A percentile compares a stretch with the other conserved stretches of the same genome.
Evolutionary conservation across 2,888 invertebrate species (phyloP).

Genomic region (Nemapogon koenigi): DNA sequence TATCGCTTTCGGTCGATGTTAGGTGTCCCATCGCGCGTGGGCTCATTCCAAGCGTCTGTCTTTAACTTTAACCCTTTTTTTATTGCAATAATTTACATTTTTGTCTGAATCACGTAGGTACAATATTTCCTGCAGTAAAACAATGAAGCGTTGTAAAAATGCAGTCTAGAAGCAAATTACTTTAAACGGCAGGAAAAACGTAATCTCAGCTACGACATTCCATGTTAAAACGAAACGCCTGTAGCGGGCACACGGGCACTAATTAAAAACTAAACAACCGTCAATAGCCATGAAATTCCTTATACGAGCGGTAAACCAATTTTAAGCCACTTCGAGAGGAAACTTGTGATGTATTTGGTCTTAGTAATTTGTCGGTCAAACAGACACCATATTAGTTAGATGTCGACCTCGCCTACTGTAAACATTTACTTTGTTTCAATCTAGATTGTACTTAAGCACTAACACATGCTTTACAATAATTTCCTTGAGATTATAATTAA

Average conservation of each 20-base stretch:
- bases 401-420: conserved; percentile 1
- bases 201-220: conserved; percentile 33
- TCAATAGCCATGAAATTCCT: conserved; percentile 57
- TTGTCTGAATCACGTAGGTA: no score
- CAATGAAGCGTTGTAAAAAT: conserved; percentile 41
- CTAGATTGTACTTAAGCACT: no score
- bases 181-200: conserved; percentile 31
- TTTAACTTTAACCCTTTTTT: no score
- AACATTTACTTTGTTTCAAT: no score
- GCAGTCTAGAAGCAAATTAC: conserved; percentile 30
- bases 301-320: conserved; percentile 53
- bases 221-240: conserved; percentile 33
- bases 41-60: no score
- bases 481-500: no score
- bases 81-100: no score
- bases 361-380: conserved; percentile 48
- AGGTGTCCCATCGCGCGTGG: no score
- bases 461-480: no score
- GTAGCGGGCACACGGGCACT: conserved; percentile 24
- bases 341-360: conserved; percentile 4
- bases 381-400: conserved; percentile 25
- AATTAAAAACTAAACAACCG: conserved; percentile 54
- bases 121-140: conserved; percentile 34
- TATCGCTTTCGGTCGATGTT: no score
- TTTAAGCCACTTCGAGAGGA: conserved; percentile 39